These are phyloP conservation scores for Todiramphus saurophagus DNA, from an alignment of 2,113 vertebrate genomes.

Conservation along the genomic window DNA sequence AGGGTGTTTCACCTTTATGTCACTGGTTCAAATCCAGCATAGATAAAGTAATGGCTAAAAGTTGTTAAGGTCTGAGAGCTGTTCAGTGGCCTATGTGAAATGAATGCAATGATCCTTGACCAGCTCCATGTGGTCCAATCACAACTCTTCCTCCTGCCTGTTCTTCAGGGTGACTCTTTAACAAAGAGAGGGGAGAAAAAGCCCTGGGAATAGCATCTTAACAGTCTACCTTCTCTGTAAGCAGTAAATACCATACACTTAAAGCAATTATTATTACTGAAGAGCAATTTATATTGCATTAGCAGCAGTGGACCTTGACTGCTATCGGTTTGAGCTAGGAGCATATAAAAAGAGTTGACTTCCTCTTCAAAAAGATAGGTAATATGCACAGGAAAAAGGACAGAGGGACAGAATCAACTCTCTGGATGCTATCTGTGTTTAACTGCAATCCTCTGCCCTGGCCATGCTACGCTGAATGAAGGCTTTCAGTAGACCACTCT, in stretches of 20 bases:
- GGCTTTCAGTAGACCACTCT: neutral
- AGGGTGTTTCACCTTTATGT: neutral
- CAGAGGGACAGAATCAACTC: neutral
- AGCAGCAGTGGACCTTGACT: neutral
- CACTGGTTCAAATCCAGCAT: neutral
- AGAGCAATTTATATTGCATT: neutral
- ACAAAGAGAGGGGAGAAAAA: neutral
- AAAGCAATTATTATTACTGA: neutral
- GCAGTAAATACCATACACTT: neutral
- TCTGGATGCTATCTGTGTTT: neutral
- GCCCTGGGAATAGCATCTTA: neutral
- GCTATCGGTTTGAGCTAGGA: neutral
- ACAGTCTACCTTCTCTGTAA: neutral
- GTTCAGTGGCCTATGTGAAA: neutral
- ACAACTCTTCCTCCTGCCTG: neutral
- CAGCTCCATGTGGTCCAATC: neutral
- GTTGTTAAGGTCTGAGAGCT: neutral
- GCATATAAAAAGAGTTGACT: neutral
- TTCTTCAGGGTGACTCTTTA: neutral
- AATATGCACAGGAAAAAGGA: neutral
- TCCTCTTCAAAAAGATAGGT: neutral
- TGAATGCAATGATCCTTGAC: neutral
- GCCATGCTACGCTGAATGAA: neutral
- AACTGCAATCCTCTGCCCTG: neutral
- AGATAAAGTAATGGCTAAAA: neutral